A percentile compares a stretch with the other conserved stretches of the same genome.
Evolutionary conservation across 2,797 vertebrate species (phyloP).

Genomic region (Oceanodroma leucorhoa): DNA sequence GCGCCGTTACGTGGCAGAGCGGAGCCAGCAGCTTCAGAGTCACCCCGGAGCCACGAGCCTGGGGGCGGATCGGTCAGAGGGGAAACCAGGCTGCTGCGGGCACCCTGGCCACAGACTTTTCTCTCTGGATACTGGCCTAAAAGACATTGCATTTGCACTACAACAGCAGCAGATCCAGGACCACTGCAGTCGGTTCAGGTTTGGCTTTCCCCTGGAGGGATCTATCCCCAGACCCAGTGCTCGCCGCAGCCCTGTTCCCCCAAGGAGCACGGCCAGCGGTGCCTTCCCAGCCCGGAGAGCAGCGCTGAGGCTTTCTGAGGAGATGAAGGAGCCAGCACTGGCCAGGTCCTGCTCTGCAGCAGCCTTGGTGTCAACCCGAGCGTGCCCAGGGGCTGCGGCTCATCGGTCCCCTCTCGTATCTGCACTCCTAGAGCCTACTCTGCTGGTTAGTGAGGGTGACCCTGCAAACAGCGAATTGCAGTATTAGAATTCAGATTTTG

Average conservation of each 20-base stretch:
- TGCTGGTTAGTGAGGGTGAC: neutral
- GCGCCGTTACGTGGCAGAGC: accelerated
- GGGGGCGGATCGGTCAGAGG: accelerated
- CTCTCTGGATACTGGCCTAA: accelerated
- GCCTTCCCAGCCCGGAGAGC: neutral
- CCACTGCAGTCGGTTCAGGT: accelerated
- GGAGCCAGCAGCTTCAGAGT: neutral
- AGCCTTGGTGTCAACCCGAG: too few relatives aligned
- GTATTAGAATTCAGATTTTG: accelerated
- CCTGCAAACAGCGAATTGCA: accelerated
- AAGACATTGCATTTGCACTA: accelerated
- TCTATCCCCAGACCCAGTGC: accelerated
- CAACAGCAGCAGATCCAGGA: neutral
- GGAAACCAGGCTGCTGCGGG: neutral
- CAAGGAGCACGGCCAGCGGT: accelerated
- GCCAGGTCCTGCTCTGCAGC: neutral
- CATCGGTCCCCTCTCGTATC: accelerated
- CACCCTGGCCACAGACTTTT: accelerated
- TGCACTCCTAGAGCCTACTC: neutral
- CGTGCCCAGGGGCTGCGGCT: accelerated
- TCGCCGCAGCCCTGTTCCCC: neutral
- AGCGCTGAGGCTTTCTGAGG: accelerated
- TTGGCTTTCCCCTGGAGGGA: neutral
- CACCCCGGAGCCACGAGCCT: accelerated
- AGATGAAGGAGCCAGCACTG: accelerated